These are phyloP conservation scores for Siphamia tubifer DNA, from an alignment of 2,113 vertebrate genomes.

Conservation along the genomic window DNA sequence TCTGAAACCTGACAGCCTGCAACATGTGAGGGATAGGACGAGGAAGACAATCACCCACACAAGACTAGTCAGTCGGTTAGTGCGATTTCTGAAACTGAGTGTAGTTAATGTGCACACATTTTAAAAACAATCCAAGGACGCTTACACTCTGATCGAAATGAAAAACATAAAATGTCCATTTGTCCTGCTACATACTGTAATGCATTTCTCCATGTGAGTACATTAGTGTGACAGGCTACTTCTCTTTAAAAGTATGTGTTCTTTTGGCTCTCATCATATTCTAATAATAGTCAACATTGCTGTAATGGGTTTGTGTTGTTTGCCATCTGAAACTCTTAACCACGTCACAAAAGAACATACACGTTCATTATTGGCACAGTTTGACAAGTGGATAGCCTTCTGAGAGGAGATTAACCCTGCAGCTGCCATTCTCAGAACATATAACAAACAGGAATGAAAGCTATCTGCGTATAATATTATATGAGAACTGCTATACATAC, in stretches of 20 bases:
- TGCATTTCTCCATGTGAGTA: conserved; percentile 2
- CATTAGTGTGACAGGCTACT: conserved; percentile 31
- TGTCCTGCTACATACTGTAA: background rate
- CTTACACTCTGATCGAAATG: conserved; percentile 7
- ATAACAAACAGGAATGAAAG: conserved; percentile 58
- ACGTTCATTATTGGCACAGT: conserved; percentile 22
- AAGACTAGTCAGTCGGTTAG: background rate
- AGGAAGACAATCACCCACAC: conserved; percentile 25
- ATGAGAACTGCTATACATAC: conserved; percentile 57
- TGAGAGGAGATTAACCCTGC: conserved; percentile 14
- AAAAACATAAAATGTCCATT: background rate
- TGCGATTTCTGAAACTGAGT: conserved; percentile 4
- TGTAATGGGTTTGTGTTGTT: conserved; percentile 43
- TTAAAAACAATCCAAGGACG: background rate
- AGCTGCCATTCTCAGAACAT: conserved; percentile 42
- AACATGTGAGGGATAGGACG: background rate
- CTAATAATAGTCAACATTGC: conserved; percentile 24
- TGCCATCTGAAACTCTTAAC: conserved; percentile 29
- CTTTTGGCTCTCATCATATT: conserved; percentile 11
- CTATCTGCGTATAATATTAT: conserved; percentile 54
- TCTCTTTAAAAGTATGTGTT: conserved; percentile 34
- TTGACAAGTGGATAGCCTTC: background rate
- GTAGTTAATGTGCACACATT: background rate
- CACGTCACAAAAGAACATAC: conserved; percentile 30
- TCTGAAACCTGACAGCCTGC: conserved; percentile 16